Base-by-base conservation (phyloP, 2,113 vertebrate species). In the Prolemur simus region DNA sequence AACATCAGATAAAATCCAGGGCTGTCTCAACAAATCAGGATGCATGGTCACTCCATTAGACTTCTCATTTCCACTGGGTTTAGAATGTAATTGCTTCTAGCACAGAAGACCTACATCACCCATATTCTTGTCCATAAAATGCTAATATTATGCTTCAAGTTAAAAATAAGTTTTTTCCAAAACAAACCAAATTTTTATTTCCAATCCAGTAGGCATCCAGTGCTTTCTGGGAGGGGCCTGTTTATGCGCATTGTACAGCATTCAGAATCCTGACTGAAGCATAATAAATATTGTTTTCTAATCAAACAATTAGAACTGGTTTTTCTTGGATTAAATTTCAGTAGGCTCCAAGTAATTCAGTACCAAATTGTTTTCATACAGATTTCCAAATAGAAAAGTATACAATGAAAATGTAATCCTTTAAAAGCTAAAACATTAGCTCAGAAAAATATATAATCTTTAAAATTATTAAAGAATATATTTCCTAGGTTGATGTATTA, bases 291-390 rank as follows among this genome's bases (percentile, higher is more conserved):
- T 18, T 13, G 4, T 71, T 87, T 95, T 81, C 39, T 49, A 93
- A 78, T 89, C 78, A 89, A 80, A 93, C 18, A 90, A 95, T 95
- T 68, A 95, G 52, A 84, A 96, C 32, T 82, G 42, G 37, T 71
- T 96, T 97, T 60, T 96, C 42, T 49, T 47, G 49, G 76, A 60
- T 89, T 94, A 87, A 91, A 93, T 96, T 89, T 93, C 78, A 83
- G 54, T 47, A 91, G 37, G 27, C 21, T 56, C 49, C 78, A 91
- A 93, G 85, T 88, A 77, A 96, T 85, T 94, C 94, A 58, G 52
- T n/a, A 27, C 25, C 54, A 89, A 95, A 93, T 54, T 71, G 34
- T 76, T 94, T 97, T 88, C 54, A 74, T 29, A 90, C 10, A 78
- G 60, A 85, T 54, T 96, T 97, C 47, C 83, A 93, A 96, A 76